Percentiles rank a stretch among this genome's conserved stretches.
phyloP scores from a whole-genome alignment of 2,888 invertebrate species.

The Opisthograptis luteolata region DNA sequence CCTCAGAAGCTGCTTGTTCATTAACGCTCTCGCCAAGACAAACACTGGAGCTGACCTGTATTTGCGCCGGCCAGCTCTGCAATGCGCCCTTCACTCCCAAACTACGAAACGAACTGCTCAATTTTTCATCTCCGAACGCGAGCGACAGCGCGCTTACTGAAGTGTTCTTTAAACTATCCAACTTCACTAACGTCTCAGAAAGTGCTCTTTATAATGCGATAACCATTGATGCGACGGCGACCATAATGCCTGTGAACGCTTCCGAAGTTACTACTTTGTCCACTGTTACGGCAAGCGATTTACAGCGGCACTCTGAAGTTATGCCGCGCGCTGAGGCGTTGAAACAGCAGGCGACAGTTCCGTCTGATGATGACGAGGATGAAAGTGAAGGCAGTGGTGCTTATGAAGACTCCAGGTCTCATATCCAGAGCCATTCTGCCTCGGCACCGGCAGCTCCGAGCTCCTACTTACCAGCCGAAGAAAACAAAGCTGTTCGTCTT shows the following conservation, averaged over 20 bases:
- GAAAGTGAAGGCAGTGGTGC: constrained; percentile 73
- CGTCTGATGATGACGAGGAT: constrained; percentile 77
- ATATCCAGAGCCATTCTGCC: constrained; percentile 51
- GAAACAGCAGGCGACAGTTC: constrained; percentile 66
- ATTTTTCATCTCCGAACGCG: constrained; percentile 53
- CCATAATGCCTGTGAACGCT: constrained; percentile 34
- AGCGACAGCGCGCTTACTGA: constrained; percentile 49
- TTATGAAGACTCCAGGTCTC: constrained; percentile 60
- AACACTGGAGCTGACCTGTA: constrained; percentile 60
- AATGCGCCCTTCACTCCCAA: constrained; percentile 62
- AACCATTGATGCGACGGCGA: constrained; percentile 40
- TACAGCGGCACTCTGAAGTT: constrained; percentile 37
- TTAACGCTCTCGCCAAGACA: constrained; percentile 51
- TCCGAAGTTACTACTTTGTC: constrained; percentile 39
- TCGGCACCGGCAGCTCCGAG: constrained; percentile 72
- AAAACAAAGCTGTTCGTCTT: constrained; percentile 53
- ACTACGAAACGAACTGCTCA: constrained; percentile 57
- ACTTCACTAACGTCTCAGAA: constrained; percentile 54
- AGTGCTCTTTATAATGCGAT: constrained; percentile 53
- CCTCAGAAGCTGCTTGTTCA: constrained; percentile 52
- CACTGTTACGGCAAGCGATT: constrained; percentile 31
- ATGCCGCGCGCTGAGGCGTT: constrained; percentile 65
- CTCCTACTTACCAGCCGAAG: constrained; percentile 67
- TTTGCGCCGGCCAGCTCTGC: constrained; percentile 63
- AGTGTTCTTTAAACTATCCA: constrained; percentile 55